Evolutionary conservation across 2,113 vertebrate species (phyloP), one percentile per base, ranked within the genome.

Genomic region (Urocynchramus pylzowi): DNA sequence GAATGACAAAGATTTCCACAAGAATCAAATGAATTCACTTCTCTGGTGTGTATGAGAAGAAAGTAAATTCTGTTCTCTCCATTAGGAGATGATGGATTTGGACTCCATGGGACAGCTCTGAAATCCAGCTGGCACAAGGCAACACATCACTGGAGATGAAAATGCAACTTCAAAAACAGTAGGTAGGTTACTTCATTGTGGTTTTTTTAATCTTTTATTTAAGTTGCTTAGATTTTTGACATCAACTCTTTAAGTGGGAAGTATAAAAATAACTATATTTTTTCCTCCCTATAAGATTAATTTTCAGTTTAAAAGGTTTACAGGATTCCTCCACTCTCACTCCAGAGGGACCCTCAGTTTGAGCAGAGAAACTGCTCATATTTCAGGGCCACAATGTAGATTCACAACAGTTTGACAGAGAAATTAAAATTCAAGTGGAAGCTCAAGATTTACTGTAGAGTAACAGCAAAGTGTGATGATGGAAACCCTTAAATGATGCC

Each of bases 331-430:
- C 18, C 10, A 14, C 50, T 47, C 39, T 80, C 8, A 19, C 18
- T 35, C 14, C 49, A 50, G 7, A 39, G 19, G 19, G 41, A 50
- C 63, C 30, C 56, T 84, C 53, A n/a, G 30, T 24, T 21, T 0
- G 0, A 44, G n/a, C 24, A 30, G 27, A 24, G 33, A 20, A 54
- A n/a, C 14, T 7, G 3, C 57, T 16, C 12, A 0, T 8, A 39
- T 39, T 88, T 65, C 87, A 69, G 5, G 13, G 50, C 50, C 87
- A 45, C 31, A 15, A 57, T 1, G 0, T 3, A 20, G 28, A 30
- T 18, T 61, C 57, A 11, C 30, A 79, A 13, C 13, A 83, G 33
- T 21, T 19, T 68, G 45, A 30, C 28, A 60, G 27, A 59, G 10
- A 16, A 80, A 68, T 13, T 13, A 22, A 86, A 87, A 84, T 23